These are phyloP conservation scores for Ceratosolen fusciceps DNA, from an alignment of 1,140 invertebrate species.

Conservation along the genomic window DNA sequence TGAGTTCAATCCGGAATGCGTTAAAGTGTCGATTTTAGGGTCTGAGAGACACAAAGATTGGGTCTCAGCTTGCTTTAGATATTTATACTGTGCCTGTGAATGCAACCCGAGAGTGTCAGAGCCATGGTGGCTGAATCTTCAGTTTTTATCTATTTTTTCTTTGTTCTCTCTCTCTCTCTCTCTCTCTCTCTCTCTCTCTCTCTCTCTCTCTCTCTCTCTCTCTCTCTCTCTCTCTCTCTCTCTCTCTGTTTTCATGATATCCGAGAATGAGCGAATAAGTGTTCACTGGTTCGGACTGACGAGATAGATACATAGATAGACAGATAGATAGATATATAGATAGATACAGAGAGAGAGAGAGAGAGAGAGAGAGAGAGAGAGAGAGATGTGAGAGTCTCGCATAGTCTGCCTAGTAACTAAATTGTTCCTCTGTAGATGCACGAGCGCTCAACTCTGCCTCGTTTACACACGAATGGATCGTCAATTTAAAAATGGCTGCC, in stretches of 20 bases:
- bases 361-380: neutral
- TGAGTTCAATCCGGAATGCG: too few relatives aligned
- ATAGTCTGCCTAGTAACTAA: conserved; percentile 2
- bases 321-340: too few relatives aligned
- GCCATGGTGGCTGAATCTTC: neutral
- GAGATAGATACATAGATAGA: too few relatives aligned
- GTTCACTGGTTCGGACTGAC: neutral
- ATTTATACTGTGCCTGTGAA: neutral
- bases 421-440: neutral
- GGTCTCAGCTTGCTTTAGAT: neutral
- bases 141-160: neutral
- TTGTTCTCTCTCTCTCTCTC: too few relatives aligned
- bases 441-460: neutral
- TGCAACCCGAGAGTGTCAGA: neutral
- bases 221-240: too few relatives aligned
- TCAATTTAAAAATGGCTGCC: neutral
- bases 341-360: neutral
- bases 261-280: conserved; percentile 10
- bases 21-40: too few relatives aligned
- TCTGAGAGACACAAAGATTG: too few relatives aligned
- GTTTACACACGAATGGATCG: neutral
- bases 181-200: too few relatives aligned
- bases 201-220: too few relatives aligned
- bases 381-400: neutral
- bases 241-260: neutral